Base-by-base conservation (phyloP, 2,113 vertebrate genomes). In the Menidia beryllina region DNA sequence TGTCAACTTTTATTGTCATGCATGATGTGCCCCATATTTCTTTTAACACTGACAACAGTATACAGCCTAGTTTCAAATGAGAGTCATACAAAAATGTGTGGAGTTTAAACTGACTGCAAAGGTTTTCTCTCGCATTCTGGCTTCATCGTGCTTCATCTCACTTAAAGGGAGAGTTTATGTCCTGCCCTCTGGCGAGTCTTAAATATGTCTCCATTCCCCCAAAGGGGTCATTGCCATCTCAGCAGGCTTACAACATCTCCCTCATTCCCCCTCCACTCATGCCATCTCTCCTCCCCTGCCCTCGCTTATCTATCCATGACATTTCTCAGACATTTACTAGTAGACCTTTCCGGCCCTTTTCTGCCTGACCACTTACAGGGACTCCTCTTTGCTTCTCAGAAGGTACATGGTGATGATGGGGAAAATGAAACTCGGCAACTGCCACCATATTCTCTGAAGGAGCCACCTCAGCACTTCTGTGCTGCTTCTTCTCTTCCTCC, bases 281-380 rank as follows among this genome's bases (percentile, higher is more conserved):
- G 2, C 54, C 17, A 7, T 52, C 59, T 36, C 55, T 59, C 45
- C 26, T 26, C 47, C 57, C 51, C 47, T 15, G 4, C 54, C 68
- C 62, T 68, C 4, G 4, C 54, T 65, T 20, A 20, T 26, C 52
- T 55, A 27, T 71, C 75, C 48, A 17, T 87, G 83, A 79, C 79
- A 77, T 84, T 81, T 88, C 69, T 81, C 61, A 83, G 72, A 50
- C 76, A 83, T 90, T 79, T 82, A 86, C 72, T 20, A 19, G 53
- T 51, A 57, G 79, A 86, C 81, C 87, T 85, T 84, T 83, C 9
- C 17, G 30, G 72, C 75, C 75, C 79, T 69, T 75, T 51, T 69
- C 57, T 63, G 27, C 26, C 12, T 47, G 68, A 57, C 65, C 70
- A 72, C 81, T 88, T 62, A 73, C 54, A 64, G 71, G 41, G 53